Percentiles rank a stretch among this genome's conserved stretches.
Evolutionary conservation across 2,797 vertebrate species (phyloP).

Genomic region (Lutjanus campechanus): DNA sequence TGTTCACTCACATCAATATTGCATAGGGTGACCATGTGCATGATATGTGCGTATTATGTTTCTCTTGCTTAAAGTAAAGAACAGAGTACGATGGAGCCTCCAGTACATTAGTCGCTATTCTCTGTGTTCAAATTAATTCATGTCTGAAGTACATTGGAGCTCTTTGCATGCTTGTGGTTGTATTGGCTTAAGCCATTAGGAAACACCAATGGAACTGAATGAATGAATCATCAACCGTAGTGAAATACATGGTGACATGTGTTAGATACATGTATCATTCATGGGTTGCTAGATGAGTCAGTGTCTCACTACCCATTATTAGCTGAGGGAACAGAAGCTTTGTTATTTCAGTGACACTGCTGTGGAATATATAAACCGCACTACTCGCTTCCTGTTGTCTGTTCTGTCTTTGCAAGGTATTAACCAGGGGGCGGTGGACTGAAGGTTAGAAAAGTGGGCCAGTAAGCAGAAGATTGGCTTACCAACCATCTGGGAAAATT

Average conservation of each 20-base stretch:
- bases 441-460: conserved; percentile 20
- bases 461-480: conserved; percentile 10
- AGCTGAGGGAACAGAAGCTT: conserved; percentile 22
- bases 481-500: neutral
- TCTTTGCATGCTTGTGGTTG: conserved; percentile 14
- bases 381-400: neutral
- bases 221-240: conserved; percentile 16
- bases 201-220: conserved; percentile 12
- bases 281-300: conserved; percentile 17
- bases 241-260: conserved; percentile 1
- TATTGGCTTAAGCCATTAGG: conserved; percentile 20
- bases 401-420: conserved; percentile 11
- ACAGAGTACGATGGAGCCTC: neutral
- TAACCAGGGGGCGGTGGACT: neutral
- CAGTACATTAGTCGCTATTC: neutral
- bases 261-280: conserved; percentile 27
- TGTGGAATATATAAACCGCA: neutral
- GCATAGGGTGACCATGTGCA: conserved; percentile 46
- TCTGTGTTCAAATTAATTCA: conserved; percentile 9
- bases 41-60: conserved; percentile 55
- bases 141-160: neutral
- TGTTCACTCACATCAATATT: conserved; percentile 66
- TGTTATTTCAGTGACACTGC: neutral
- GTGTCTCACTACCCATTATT: conserved; percentile 8
- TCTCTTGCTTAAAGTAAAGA: conserved; percentile 48